phyloP scores from a whole-genome alignment of 35 echinoderm and acorn worm genomes.

The Ptychodera flava region DNA sequence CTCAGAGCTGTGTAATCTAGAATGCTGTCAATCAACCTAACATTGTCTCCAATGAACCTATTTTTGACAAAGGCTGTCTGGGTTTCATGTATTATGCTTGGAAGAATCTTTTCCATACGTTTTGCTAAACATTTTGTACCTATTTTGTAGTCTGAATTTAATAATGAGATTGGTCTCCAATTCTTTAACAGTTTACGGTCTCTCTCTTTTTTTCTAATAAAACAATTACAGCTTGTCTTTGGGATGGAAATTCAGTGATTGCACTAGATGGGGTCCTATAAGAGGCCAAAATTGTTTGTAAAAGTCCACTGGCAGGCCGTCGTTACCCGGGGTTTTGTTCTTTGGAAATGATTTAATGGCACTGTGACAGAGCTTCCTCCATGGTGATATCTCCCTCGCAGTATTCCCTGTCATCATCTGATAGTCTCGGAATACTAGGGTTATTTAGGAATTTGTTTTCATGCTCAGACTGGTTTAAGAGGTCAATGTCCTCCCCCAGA shows the following conservation, averaged over 20 bases:
- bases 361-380: not conserved
- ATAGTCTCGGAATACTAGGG: not conserved
- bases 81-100: conserved; percentile 1
- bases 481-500: not conserved
- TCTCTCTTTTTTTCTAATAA: conserved; percentile 2
- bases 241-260: not conserved
- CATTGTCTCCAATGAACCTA: conserved; percentile 17
- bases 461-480: not conserved
- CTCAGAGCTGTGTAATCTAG: conserved; percentile 5
- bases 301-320: conserved; percentile 10
- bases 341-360: not conserved
- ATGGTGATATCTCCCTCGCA: not conserved
- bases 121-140: not conserved
- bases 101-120: not conserved
- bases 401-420: not conserved
- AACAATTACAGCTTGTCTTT: not conserved
- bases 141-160: conserved; percentile 26
- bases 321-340: conserved; percentile 13
- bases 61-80: conserved; percentile 31
- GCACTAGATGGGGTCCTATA: not conserved
- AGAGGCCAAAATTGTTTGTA: conserved; percentile 18
- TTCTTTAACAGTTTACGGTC: conserved; percentile 9
- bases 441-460: not conserved
- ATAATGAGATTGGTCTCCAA: conserved; percentile 16
- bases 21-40: not conserved